Evolutionary conservation across 1,140 invertebrate genomes (phyloP).

Genomic region (Coptotermes formosanus): DNA sequence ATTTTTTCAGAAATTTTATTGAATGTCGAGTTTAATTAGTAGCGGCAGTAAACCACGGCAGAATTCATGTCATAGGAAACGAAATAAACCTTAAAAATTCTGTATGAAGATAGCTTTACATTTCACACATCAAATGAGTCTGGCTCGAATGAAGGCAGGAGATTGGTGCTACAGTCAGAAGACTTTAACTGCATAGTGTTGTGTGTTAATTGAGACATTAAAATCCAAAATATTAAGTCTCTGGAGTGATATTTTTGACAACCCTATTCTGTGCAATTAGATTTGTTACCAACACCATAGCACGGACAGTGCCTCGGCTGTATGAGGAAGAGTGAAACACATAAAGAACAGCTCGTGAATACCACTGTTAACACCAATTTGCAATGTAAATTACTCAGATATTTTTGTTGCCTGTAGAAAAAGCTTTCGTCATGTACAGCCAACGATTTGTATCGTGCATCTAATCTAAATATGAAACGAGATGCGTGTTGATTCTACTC

Average conservation of each 20-base stretch:
- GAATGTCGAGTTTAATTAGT: no score
- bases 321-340: not conserved
- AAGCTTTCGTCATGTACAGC: not conserved
- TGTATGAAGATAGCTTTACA: no score
- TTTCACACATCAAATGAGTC: no score
- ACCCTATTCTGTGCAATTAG: not conserved
- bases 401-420: not conserved
- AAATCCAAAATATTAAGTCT: no score
- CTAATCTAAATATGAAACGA: not conserved
- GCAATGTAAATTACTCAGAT: conserved; percentile 2
- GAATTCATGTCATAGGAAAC: no score
- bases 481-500: not conserved
- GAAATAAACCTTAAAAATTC: no score
- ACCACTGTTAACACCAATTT: not conserved
- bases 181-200: no score
- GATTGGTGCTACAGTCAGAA: no score
- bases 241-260: not conserved
- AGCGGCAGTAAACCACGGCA: no score
- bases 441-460: not conserved
- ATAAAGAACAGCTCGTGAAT: not conserved
- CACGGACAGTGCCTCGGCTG: not conserved
- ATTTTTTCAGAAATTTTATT: no score
- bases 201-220: no score
- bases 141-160: no score
- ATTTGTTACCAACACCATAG: not conserved